Base-by-base conservation (phyloP, 2,113 vertebrate species). In the Gallinago undulata region DNA sequence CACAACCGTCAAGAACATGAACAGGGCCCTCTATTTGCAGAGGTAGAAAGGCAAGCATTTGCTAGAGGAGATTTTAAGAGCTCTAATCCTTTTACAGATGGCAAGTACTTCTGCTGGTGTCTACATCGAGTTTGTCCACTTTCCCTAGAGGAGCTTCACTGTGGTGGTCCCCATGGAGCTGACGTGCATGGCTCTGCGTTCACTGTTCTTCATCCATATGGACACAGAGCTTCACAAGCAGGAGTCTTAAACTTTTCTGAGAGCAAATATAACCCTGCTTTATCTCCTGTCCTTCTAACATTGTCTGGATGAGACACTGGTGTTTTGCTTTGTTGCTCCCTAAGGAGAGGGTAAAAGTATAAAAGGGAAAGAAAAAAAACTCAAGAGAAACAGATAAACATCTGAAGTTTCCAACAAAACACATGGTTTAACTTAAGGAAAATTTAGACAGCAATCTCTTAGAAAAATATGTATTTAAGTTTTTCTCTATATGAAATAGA, bases 341-440 rank as follows among this genome's bases (percentile, higher is more conserved):
- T 57, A 89, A 91, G 92, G 97, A 95, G 55, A 96, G 73, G 55
- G 96, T 80, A 89, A 96, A 97, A 96, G 43, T 93, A 95, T 92
- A 95, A 96, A 94, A 82, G 17, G 76, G 50, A 84, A 86, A 96
- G 39, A 39, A n/a, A 96, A 89, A 97, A 93, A 79, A 22, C 21
- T 67, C 33, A 76, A 79, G 53, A 93, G 82, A 96, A 87, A 66
- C 81, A 97, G 95, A 97, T 97, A 97, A 97, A 97, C 94, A 96
- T 96, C 96, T 96, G 8, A 96, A 79, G 72, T 92, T 96, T 90
- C 92, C 64, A 93, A 79, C 75, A 83, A 84, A 92, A 97, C 96
- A 98, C 92, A 98, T 97, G 95, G 93, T 96, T 96, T 95, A 95
- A 96, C 90, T 98, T 98, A 97, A 80, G 74, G 48, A 94, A 96